Percentiles rank a stretch among this genome's conserved stretches.
phyloP scores from a whole-genome alignment of 2,888 invertebrate genomes.

The Drosophila planitibia region DNA sequence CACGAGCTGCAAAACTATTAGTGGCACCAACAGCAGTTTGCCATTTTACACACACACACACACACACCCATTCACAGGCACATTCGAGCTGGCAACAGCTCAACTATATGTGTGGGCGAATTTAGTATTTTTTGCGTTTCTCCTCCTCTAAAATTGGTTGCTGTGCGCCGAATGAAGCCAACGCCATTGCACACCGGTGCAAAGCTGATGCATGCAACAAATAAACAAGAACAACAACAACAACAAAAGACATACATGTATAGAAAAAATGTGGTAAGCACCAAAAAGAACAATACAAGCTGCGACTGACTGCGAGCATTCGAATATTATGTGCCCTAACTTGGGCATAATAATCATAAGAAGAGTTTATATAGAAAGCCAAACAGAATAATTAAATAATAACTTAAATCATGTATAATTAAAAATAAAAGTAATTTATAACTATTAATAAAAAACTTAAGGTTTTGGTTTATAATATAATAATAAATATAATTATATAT shows the following conservation, averaged over 20 bases:
- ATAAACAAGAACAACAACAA: slow-evolving; percentile 12
- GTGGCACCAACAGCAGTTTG: slow-evolving; percentile 59
- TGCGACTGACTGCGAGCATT: background rate
- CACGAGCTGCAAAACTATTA: slow-evolving; percentile 78
- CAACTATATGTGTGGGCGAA: slow-evolving; percentile 27
- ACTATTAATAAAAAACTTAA: rapidly evolving
- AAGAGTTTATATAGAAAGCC: background rate
- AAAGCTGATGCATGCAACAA: slow-evolving; percentile 53
- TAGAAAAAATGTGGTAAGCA: slow-evolving; percentile 12
- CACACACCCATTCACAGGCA: slow-evolving; percentile 1
- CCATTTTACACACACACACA: slow-evolving; percentile 17
- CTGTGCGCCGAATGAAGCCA: slow-evolving; percentile 64
- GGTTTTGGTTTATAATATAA: background rate
- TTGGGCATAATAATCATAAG: background rate
- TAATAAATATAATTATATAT: too few relatives aligned
- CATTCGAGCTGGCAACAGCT: slow-evolving; percentile 15
- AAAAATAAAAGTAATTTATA: background rate
- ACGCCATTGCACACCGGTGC: slow-evolving; percentile 48
- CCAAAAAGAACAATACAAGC: slow-evolving; percentile 20
- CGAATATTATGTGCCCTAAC: slow-evolving; percentile 20
- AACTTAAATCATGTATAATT: background rate
- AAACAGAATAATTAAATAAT: background rate
- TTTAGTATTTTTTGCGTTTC: slow-evolving; percentile 11
- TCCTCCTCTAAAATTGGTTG: background rate
- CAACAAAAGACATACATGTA: background rate